These are phyloP conservation scores for Nymphalis c-album DNA, from an alignment of 2,888 invertebrate species.

Conservation along the genomic window DNA sequence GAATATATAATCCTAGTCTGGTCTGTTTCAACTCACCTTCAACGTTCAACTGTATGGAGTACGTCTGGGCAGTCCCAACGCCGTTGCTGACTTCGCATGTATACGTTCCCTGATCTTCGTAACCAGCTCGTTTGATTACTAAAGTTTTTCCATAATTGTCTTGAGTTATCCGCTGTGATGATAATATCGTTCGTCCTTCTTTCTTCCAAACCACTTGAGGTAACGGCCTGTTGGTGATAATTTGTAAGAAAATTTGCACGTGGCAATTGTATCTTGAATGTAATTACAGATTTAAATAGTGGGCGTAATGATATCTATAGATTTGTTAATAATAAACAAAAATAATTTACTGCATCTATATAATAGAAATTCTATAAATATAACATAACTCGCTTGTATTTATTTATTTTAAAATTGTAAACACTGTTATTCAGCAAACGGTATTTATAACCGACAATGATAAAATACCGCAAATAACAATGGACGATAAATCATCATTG, in stretches of 20 bases:
- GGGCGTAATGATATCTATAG: no score
- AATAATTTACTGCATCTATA: no score
- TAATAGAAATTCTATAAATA: no score
- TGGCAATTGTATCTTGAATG: no score
- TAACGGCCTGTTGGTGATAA: slow-evolving; percentile 84
- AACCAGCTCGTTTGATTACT: slow-evolving; percentile 91
- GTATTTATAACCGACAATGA: slow-evolving; percentile 16
- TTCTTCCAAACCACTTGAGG: slow-evolving; percentile 97
- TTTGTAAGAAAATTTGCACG: no score
- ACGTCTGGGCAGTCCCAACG: slow-evolving; percentile 91
- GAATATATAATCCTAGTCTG: background rate
- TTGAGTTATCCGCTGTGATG: slow-evolving; percentile 88
- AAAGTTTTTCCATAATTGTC: slow-evolving; percentile 98
- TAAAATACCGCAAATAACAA: slow-evolving; percentile 26
- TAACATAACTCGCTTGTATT: background rate
- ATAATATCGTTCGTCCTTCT: slow-evolving; percentile 85
- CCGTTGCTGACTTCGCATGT: slow-evolving; percentile 97
- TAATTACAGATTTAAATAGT: no score
- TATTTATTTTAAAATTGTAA: background rate
- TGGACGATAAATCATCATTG: slow-evolving; percentile 24
- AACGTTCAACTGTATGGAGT: slow-evolving; percentile 90
- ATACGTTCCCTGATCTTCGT: slow-evolving; percentile 95
- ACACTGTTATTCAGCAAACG: background rate
- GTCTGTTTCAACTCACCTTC: slow-evolving; percentile 10
- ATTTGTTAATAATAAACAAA: no score